Conservation (phyloP, 2,888 invertebrate species). For the Amiota minor region DNA sequence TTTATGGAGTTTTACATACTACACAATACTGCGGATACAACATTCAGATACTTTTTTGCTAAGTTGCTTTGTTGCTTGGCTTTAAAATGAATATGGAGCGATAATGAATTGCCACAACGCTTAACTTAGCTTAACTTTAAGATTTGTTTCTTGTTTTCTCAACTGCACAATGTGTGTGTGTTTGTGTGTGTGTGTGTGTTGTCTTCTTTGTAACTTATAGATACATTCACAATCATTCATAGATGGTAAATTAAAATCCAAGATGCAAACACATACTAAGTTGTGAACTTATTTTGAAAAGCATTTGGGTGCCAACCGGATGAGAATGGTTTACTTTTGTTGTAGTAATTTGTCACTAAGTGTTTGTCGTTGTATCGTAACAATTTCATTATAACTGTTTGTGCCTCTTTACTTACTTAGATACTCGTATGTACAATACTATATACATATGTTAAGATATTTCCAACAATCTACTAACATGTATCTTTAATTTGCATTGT, state of each 20-base stretch:
- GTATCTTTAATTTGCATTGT: too few relatives aligned
- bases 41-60: slow-evolving; percentile 24
- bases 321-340: slow-evolving; percentile 55
- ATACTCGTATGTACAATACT: not conserved
- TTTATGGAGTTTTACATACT: slow-evolving; percentile 17
- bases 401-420: not conserved
- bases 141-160: not conserved
- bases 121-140: slow-evolving; percentile 17
- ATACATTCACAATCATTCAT: slow-evolving; percentile 3
- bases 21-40: too few relatives aligned
- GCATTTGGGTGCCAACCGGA: slow-evolving; percentile 56
- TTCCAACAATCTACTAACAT: not conserved
- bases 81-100: slow-evolving; percentile 52
- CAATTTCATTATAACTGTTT: not conserved
- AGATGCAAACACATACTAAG: not conserved
- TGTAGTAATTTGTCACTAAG: slow-evolving; percentile 20
- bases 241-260: not conserved
- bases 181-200: not conserved
- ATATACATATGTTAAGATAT: not conserved
- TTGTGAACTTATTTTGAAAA: not conserved
- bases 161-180: not conserved
- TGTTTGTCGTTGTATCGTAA: not conserved
- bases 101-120: slow-evolving; percentile 58
- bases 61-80: slow-evolving; percentile 31
- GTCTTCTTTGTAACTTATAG: not conserved